Percentiles rank a stretch among this genome's conserved stretches.
phyloP scores from a whole-genome alignment of 1,140 invertebrate species.

The Drosophila kohkoa region DNA sequence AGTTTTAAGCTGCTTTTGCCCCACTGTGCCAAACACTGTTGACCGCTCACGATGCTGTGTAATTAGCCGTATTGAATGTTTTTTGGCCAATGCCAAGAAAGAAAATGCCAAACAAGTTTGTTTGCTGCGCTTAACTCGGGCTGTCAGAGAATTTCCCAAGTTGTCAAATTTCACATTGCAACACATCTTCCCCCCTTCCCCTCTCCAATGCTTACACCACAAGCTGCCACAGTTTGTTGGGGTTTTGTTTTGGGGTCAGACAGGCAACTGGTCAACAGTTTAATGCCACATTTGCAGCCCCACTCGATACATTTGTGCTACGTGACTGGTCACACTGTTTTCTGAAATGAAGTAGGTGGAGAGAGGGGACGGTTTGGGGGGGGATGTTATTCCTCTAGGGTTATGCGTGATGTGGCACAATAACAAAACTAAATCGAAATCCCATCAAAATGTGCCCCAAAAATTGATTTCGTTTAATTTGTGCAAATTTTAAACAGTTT shows the following conservation, averaged over 20 bases:
- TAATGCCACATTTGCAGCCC: conserved; percentile 68
- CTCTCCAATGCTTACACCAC: neutral
- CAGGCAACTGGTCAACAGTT: conserved; percentile 70
- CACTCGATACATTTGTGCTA: conserved; percentile 80
- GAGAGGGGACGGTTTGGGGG: too few relatives aligned
- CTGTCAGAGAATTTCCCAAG: conserved; percentile 77
- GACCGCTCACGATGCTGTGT: conserved; percentile 57
- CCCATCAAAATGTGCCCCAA: conserved; percentile 38
- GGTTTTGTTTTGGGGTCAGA: conserved; percentile 19
- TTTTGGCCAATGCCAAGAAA: conserved; percentile 73
- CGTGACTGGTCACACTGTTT: conserved; percentile 71
- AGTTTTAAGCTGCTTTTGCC: conserved; percentile 3
- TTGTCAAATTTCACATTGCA: conserved; percentile 78
- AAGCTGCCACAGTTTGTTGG: conserved; percentile 39
- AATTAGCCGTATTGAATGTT: conserved; percentile 78
- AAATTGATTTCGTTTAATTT: conserved; percentile 81
- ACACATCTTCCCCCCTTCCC: conserved; percentile 12
- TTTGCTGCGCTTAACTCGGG: conserved; percentile 64
- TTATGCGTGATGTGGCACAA: conserved; percentile 38
- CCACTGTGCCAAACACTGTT: conserved; percentile 48
- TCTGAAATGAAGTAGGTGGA: neutral
- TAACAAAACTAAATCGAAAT: conserved; percentile 51
- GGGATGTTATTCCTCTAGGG: conserved; percentile 22
- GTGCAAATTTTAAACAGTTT: conserved; percentile 73
- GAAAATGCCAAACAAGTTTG: conserved; percentile 69